A percentile compares a stretch with the other conserved stretches of the same genome.
These are phyloP conservation scores for Knipowitschia caucasica DNA, from an alignment of 2,797 vertebrate species.

Conservation along the genomic window DNA sequence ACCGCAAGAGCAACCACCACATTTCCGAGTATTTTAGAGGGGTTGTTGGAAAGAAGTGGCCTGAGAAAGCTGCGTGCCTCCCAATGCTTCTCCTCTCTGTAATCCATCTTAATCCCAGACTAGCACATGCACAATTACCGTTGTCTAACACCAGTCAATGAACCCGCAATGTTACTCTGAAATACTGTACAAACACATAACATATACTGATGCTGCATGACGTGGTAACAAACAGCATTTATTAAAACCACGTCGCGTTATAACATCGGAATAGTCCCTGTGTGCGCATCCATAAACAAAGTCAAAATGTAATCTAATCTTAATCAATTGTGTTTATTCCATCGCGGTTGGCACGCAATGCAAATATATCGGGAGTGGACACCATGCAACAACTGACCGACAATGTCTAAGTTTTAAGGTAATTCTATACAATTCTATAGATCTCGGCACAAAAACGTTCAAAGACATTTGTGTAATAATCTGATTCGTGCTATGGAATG, in stretches of 20 bases:
- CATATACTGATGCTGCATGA: background rate
- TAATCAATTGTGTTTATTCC: too few relatives aligned
- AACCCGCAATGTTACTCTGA: slow-evolving; percentile 1
- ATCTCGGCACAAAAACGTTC: fast-evolving
- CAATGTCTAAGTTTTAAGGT: background rate
- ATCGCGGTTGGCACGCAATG: background rate
- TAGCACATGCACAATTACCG: slow-evolving; percentile 55
- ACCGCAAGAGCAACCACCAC: background rate
- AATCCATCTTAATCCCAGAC: slow-evolving; percentile 72
- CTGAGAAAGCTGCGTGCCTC: slow-evolving; percentile 26
- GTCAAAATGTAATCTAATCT: background rate
- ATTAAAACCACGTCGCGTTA: too few relatives aligned
- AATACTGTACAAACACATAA: background rate
- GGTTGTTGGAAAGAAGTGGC: slow-evolving; percentile 2
- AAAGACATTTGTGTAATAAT: too few relatives aligned
- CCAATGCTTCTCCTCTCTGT: slow-evolving; percentile 62
- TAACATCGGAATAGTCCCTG: too few relatives aligned
- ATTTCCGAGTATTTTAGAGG: background rate
- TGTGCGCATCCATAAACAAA: too few relatives aligned
- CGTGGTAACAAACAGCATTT: background rate
- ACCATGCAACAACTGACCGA: background rate
- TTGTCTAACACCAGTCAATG: slow-evolving; percentile 44
- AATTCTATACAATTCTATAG: fast-evolving
- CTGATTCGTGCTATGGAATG: too few relatives aligned
- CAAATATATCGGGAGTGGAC: background rate